Conservation (phyloP, 2,113 vertebrate species). For the Aphyosemion australe region DNA sequence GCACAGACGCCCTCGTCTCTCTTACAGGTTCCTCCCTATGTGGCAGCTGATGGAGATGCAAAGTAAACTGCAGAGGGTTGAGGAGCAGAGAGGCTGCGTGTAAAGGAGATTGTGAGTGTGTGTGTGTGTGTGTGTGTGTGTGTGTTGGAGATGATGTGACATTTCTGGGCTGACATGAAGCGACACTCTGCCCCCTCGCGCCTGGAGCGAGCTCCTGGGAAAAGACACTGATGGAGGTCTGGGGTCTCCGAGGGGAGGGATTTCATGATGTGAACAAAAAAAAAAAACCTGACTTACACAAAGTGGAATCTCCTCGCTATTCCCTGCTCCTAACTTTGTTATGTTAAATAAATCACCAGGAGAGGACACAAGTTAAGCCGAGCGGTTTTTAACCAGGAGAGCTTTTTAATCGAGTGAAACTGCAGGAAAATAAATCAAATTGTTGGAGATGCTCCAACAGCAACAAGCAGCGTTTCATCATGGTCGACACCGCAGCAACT, state of each 20-base stretch:
- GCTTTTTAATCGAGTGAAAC: slow-evolving; percentile 8
- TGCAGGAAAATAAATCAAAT: slow-evolving; percentile 15
- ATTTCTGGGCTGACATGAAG: slow-evolving; percentile 76
- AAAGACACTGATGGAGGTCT: slow-evolving; percentile 71
- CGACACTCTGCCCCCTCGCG: slow-evolving; percentile 69
- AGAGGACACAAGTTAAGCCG: background rate
- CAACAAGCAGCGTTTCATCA: slow-evolving; percentile 41
- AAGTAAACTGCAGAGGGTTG: slow-evolving; percentile 48
- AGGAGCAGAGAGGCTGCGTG: slow-evolving; percentile 34
- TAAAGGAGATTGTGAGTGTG: slow-evolving; percentile 21
- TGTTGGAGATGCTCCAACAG: slow-evolving; percentile 37
- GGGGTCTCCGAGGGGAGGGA: slow-evolving; percentile 50
- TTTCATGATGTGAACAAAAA: slow-evolving; percentile 61
- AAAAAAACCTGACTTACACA: slow-evolving; percentile 43
- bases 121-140: slow-evolving; percentile 28
- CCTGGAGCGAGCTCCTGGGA: slow-evolving; percentile 73
- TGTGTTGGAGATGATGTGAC: slow-evolving; percentile 67
- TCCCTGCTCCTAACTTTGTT: background rate
- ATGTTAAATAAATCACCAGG: slow-evolving; percentile 1
- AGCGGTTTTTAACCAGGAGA: background rate
- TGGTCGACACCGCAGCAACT: background rate
- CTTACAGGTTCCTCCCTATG: slow-evolving; percentile 33
- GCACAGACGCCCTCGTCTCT: slow-evolving; percentile 13
- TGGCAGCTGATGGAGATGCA: slow-evolving; percentile 43
- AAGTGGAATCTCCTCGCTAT: slow-evolving; percentile 23